Percentiles rank a stretch among this genome's conserved stretches.
phyloP scores from a whole-genome alignment of 2,888 invertebrate genomes.

The Lasioglossum malachurum region DNA sequence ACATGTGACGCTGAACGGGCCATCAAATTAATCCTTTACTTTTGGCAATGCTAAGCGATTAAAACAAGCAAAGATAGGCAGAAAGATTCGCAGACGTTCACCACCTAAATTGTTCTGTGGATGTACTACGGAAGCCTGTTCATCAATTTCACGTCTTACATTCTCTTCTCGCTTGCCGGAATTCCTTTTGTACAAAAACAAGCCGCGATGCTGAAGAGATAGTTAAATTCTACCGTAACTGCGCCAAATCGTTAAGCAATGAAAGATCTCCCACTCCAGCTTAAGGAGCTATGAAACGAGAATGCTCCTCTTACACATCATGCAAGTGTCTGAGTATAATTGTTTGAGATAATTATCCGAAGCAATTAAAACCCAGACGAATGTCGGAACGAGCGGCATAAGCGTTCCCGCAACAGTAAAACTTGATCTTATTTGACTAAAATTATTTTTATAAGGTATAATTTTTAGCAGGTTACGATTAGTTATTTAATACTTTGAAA shows the following conservation, averaged over 20 bases:
- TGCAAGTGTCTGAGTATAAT: slow-evolving; percentile 55
- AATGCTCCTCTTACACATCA: slow-evolving; percentile 40
- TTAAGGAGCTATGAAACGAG: slow-evolving; percentile 61
- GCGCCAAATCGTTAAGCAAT: slow-evolving; percentile 44
- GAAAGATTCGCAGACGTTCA: slow-evolving; percentile 8
- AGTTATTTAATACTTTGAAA: neutral
- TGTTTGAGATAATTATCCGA: slow-evolving; percentile 62
- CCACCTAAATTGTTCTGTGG: slow-evolving; percentile 16
- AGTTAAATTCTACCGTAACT: slow-evolving; percentile 46
- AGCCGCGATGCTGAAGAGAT: slow-evolving; percentile 24
- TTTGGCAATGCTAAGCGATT: slow-evolving; percentile 7
- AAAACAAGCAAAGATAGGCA: slow-evolving; percentile 25
- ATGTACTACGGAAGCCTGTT: slow-evolving; percentile 43
- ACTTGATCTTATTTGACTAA: neutral
- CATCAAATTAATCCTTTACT: slow-evolving; percentile 25
- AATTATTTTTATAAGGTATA: slow-evolving; percentile 41
- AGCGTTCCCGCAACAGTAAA: slow-evolving; percentile 8
- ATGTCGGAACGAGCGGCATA: slow-evolving; percentile 15
- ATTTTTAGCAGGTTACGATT: neutral
- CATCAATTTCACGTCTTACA: slow-evolving; percentile 44
- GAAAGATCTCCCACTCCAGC: slow-evolving; percentile 39
- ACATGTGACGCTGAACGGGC: neutral
- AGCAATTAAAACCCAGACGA: slow-evolving; percentile 42
- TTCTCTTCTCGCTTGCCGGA: neutral
- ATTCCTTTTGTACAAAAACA: slow-evolving; percentile 26